phyloP scores from a whole-genome alignment of 2,888 invertebrate genomes.

The Drosophila eohydei region DNA sequence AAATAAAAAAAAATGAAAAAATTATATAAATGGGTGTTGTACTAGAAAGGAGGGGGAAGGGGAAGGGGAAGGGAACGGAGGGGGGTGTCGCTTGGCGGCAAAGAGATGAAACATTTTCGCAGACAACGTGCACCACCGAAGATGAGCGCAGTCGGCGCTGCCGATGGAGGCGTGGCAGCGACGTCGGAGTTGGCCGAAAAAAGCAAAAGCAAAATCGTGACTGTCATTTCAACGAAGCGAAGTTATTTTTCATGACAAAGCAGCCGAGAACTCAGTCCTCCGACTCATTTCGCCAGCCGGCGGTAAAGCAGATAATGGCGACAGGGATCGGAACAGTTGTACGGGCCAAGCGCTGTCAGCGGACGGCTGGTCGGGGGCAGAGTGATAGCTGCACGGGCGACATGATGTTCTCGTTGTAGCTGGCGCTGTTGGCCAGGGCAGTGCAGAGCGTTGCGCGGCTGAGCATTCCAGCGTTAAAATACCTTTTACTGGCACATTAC shows the following conservation, averaged over 20 bases:
- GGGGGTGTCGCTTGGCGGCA: slow-evolving; percentile 3
- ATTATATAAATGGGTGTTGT: slow-evolving; percentile 51
- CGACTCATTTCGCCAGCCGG: slow-evolving; percentile 57
- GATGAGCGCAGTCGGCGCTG: slow-evolving; percentile 34
- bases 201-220: slow-evolving; percentile 75
- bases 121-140: slow-evolving; percentile 48
- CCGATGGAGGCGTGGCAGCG: slow-evolving; percentile 39
- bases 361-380: background rate
- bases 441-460: background rate
- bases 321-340: slow-evolving; percentile 41
- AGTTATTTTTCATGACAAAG: slow-evolving; percentile 79
- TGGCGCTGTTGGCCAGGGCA: background rate
- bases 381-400: slow-evolving; percentile 40
- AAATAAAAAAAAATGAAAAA: slow-evolving; percentile 21
- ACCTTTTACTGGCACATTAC: slow-evolving; percentile 80
- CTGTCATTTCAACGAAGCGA: slow-evolving; percentile 79
- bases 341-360: background rate
- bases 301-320: slow-evolving; percentile 63
- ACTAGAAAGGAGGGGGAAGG: slow-evolving; percentile 41
- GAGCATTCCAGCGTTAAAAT: slow-evolving; percentile 75
- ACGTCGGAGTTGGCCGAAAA: slow-evolving; percentile 57
- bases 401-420: slow-evolving; percentile 24
- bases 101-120: slow-evolving; percentile 27
- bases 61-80: background rate
- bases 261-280: slow-evolving; percentile 52